Percentiles rank a stretch among this genome's conserved stretches.
phyloP scores from a whole-genome alignment of 2,888 invertebrate genomes.

The Osedax fenrisi region DNA sequence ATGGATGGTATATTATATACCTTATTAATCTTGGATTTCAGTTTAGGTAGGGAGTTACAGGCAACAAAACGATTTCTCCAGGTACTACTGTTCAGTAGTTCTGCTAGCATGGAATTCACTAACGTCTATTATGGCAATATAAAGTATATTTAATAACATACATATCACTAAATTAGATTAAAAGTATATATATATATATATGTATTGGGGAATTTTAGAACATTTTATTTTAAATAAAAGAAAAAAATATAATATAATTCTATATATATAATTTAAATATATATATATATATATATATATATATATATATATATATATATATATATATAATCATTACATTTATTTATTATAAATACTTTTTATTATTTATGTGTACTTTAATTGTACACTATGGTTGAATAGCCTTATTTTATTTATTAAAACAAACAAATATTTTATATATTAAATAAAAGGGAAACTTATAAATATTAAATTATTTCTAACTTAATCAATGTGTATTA shows the following conservation, averaged over 20 bases:
- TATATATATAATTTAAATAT: neutral
- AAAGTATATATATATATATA: too few species aligned
- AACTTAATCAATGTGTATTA: too few species aligned
- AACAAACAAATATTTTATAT: too few species aligned
- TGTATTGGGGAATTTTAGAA: neutral
- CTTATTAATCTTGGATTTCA: constrained; percentile 47
- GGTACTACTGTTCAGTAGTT: constrained; percentile 49
- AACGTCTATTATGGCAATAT: constrained; percentile 40
- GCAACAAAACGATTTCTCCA: constrained; percentile 49
- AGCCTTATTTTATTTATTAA: too few species aligned
- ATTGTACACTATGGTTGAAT: too few species aligned
- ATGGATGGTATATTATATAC: too few species aligned
- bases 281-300: neutral
- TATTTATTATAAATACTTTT: too few species aligned
- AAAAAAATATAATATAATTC: neutral
- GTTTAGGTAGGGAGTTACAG: constrained; percentile 47
- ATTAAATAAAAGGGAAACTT: too few species aligned
- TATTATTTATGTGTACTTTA: too few species aligned
- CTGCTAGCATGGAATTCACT: constrained; percentile 49
- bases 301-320: neutral
- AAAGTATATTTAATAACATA: neutral
- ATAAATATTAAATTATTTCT: too few species aligned
- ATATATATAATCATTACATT: neutral
- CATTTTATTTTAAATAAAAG: too few species aligned
- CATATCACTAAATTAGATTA: neutral